Conservation (phyloP, 2,888 invertebrate genomes). For the Atrina japonica region DNA sequence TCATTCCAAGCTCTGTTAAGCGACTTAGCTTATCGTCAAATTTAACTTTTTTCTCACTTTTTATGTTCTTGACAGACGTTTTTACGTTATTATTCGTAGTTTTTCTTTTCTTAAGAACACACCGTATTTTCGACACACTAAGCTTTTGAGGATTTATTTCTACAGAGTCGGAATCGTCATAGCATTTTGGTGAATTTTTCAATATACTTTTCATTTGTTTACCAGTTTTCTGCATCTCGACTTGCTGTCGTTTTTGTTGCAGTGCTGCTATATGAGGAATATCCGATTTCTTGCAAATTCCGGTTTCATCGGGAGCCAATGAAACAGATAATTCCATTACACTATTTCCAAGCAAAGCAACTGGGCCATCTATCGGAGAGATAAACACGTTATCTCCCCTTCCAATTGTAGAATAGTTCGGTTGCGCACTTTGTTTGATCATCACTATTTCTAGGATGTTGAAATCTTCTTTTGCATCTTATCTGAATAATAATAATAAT, state of each 20-base stretch:
- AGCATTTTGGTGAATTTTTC: constrained; percentile 8
- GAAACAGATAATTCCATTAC: background rate
- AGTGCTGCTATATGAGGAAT: constrained; percentile 2
- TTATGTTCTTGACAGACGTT: background rate
- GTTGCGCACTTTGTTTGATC: no score
- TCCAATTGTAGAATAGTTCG: background rate
- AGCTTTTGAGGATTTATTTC: constrained; percentile 8
- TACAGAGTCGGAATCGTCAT: background rate
- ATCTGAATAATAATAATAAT: no score
- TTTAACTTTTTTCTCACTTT: constrained; percentile 38
- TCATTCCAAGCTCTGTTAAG: constrained; percentile 13
- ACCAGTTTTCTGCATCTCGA: background rate
- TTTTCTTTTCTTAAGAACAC: constrained; percentile 28
- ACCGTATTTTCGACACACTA: constrained; percentile 19
- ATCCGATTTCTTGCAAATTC: constrained; percentile 5
- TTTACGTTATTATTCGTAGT: background rate
- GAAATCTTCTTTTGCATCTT: no score
- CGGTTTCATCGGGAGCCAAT: background rate
- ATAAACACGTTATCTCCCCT: constrained; percentile 13
- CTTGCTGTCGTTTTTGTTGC: constrained; percentile 2
- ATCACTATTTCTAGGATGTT: no score
- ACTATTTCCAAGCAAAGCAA: background rate
- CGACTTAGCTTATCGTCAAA: constrained; percentile 38
- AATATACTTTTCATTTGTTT: constrained; percentile 26
- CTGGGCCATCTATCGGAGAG: constrained; percentile 1